phyloP scores from a whole-genome alignment of 2,797 vertebrate species.

The Chelidonichthys spinosus region DNA sequence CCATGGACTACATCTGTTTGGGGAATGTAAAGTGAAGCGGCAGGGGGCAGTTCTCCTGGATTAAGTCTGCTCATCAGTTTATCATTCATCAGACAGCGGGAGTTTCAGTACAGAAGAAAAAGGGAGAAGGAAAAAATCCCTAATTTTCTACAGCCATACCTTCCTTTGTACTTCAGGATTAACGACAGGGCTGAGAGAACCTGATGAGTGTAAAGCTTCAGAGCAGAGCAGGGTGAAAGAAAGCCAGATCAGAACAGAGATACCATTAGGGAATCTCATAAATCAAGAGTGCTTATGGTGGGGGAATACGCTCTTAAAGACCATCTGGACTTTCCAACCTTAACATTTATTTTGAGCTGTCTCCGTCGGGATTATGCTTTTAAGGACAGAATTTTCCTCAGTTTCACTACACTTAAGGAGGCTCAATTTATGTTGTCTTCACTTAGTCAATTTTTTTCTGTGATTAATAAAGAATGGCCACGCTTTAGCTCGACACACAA shows the following conservation, averaged over 20 bases:
- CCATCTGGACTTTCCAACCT: constrained; percentile 97
- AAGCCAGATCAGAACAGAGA: constrained; percentile 93
- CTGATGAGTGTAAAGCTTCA: constrained; percentile 95
- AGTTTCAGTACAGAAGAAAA: constrained; percentile 72
- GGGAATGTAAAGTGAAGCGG: constrained; percentile 89
- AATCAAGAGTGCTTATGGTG: constrained; percentile 94
- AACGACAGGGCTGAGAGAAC: constrained; percentile 90
- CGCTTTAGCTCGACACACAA: constrained; percentile 14
- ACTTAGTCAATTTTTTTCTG: constrained; percentile 31
- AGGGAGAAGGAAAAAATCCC: constrained; percentile 80
- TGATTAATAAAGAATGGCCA: constrained; percentile 35
- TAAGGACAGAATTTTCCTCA: constrained; percentile 61
- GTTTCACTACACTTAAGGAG: constrained; percentile 34
- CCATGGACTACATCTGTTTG: constrained; percentile 83
- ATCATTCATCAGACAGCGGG: constrained; percentile 91
- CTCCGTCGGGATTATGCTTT: constrained; percentile 81
- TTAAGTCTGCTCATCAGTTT: constrained; percentile 90
- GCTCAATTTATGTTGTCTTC: constrained; percentile 43
- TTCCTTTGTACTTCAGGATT: constrained; percentile 98
- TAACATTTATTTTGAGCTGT: constrained; percentile 91
- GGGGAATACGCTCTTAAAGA: constrained; percentile 91
- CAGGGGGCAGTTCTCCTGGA: constrained; percentile 91
- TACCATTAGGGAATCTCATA: constrained; percentile 97
- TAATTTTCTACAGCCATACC: constrained; percentile 89
- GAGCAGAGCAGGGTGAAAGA: constrained; percentile 92